Base-by-base conservation (phyloP, 2,888 invertebrate species). In the Napeogenes inachia region DNA sequence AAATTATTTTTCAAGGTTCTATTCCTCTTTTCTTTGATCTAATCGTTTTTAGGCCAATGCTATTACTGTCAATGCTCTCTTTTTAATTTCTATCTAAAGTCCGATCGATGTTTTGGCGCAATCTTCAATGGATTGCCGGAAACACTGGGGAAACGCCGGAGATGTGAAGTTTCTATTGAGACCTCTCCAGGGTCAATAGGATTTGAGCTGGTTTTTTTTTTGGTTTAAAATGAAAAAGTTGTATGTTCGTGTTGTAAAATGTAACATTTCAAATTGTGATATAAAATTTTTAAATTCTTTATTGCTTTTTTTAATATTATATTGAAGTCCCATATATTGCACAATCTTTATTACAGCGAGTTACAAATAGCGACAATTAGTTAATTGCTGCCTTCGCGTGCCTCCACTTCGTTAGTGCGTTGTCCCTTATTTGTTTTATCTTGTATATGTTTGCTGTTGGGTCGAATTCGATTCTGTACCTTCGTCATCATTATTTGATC, bases 291-390 rank as follows among this genome's bases (percentile, higher is more conserved):
- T 10, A 10, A 12, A 42, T 6, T 50, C 4, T 30, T 50, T 2
- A 2, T 10, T 8, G 21, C 30, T 30, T 50, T 10, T 12, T 30
- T 30, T 21, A 13, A 47, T 47, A n/a, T 13, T 13, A 4, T 47
- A 6, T 13, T 13, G 4, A 13, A 13, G 6, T 13, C 6, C 6
- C 21, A 3, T 13, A n/a, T 47, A 38, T 42, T 30, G 3, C 8
- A 3, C 50, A 30, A 50, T 50, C 21, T 21, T 30, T 10, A 50
- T 30, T 50, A 50, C 50, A 30, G 12, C 8, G 21, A 62, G 66
- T 68, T 59, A 62, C 65, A 68, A 67, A 61, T 66, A 67, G 57
- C 59, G 65, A 70, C 70, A 72, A 73, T 73, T 69, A 72, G 71
- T 68, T 71, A 68, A 73, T 70, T 72, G 71, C 67, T 57, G 57